These are phyloP conservation scores for Iselma pallidipennis DNA, from an alignment of 2,888 invertebrate species.

Conservation along the genomic window DNA sequence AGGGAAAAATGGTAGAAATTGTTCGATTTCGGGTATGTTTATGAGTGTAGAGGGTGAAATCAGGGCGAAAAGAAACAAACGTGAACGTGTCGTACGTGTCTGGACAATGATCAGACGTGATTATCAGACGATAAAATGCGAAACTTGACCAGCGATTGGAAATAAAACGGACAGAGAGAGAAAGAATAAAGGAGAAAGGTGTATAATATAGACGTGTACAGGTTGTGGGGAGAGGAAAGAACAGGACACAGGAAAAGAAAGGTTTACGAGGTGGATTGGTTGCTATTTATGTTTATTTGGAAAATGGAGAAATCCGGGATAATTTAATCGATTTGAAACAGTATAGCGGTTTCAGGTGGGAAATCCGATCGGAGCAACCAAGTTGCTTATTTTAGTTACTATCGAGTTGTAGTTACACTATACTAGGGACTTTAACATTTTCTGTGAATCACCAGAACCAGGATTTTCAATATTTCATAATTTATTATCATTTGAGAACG, in stretches of 20 bases:
- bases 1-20: too few species aligned
- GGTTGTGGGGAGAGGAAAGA: neutral
- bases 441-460: too few species aligned
- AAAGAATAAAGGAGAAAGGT: neutral
- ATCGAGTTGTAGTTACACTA: too few species aligned
- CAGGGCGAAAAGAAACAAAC: neutral
- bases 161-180: neutral
- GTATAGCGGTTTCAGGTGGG: too few species aligned
- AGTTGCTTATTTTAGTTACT: too few species aligned
- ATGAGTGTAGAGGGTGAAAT: too few species aligned
- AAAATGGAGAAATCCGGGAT: neutral
- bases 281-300: neutral
- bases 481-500: too few species aligned
- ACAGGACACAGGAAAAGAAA: neutral
- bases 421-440: too few species aligned
- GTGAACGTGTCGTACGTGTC: neutral
- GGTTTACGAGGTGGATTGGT: neutral
- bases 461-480: too few species aligned
- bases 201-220: too few species aligned
- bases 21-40: too few species aligned
- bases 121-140: neutral
- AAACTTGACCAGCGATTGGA: neutral
- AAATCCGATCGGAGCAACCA: too few species aligned
- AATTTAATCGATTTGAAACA: neutral
- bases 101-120: neutral